Conservation (phyloP, 1,140 invertebrate species). For the Lordiphosa mommai region DNA sequence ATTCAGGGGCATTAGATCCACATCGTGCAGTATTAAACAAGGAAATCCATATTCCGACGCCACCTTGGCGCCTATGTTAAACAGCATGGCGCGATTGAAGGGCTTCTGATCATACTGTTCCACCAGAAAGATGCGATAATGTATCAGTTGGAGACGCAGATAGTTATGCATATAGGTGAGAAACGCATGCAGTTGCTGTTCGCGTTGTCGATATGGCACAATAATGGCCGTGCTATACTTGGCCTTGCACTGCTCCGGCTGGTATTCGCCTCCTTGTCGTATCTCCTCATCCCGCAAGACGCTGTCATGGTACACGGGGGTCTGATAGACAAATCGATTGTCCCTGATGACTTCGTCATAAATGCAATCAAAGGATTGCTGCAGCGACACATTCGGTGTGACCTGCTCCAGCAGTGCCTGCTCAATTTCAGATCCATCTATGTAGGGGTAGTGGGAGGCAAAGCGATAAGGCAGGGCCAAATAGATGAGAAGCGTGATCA, state of each 20-base stretch:
- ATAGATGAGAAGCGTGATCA: conserved; percentile 54
- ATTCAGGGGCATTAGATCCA: conserved; percentile 95
- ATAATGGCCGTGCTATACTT: conserved; percentile 91
- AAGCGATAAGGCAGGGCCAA: conserved; percentile 66
- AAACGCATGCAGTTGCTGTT: conserved; percentile 89
- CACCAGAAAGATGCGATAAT: conserved; percentile 91
- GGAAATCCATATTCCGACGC: conserved; percentile 87
- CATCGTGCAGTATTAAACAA: conserved; percentile 97
- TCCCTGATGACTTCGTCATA: conserved; percentile 64
- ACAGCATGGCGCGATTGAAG: conserved; percentile 96
- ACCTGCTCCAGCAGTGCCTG: conserved; percentile 41
- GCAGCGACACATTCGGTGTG: conserved; percentile 56
- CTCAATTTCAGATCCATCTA: conserved; percentile 49
- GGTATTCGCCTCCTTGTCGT: conserved; percentile 59
- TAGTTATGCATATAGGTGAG: conserved; percentile 94
- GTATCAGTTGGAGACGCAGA: conserved; percentile 90
- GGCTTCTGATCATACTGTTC: conserved; percentile 90
- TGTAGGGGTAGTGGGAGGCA: conserved; percentile 72
- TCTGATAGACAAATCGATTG: conserved; percentile 58
- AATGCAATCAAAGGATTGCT: conserved; percentile 47
- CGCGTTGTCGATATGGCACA: conserved; percentile 92
- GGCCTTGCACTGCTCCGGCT: conserved; percentile 86
- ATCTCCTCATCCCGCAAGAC: conserved; percentile 58
- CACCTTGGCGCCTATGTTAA: conserved; percentile 94
- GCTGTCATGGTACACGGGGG: conserved; percentile 40